Base-by-base conservation (phyloP, 1,140 invertebrate genomes). In the Lasioglossum albipes region DNA sequence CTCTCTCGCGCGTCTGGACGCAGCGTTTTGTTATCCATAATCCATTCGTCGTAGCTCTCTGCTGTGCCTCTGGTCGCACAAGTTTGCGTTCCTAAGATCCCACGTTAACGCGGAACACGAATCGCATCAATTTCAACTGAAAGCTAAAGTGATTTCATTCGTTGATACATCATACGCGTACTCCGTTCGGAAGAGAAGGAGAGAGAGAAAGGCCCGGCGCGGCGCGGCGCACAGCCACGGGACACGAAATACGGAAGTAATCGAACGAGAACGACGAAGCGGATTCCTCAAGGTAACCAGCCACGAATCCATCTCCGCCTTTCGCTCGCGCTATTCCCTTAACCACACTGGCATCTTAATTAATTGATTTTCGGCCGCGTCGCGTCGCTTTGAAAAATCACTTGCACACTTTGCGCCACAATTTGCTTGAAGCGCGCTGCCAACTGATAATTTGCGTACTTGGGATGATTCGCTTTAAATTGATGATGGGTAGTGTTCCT, bases 161-260 rank as follows among this genome's bases (percentile, higher is more conserved):
- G 66, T 68, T 68, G 66, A 49, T 68, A 68, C 66, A 68, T 68
- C 66, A 22, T 52, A 16, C 66, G 41, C n/a, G 66, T n/a, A 68
- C n/a, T 12, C 36, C 66, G 7, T 68, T 49, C 66, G n/a, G 0
- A 22, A 6, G 57, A 59, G 20, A 9, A 16, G 6, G 52, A 18
- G 18, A 7, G 52, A 54, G 42, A 67, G 65, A 67, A 67, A 20
- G 65, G 42, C 10, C 20, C 27, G 27, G 27, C 1, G 27, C 27
- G 27, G 27, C 27, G 27, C 27, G 42, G n/a, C 65, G 65, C 12
- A 45, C 65, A 41, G 9, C 65, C 9, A 12, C 65, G 65, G 65
- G 42, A 68, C 74, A 45, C 68, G 52, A 82, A 73, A 76, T 75
- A 74, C 82, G 78, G 82, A 85, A 85, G 73, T 81, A 76, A 84